Conservation (phyloP, 2,113 vertebrate genomes). For the Anas platyrhynchos region DNA sequence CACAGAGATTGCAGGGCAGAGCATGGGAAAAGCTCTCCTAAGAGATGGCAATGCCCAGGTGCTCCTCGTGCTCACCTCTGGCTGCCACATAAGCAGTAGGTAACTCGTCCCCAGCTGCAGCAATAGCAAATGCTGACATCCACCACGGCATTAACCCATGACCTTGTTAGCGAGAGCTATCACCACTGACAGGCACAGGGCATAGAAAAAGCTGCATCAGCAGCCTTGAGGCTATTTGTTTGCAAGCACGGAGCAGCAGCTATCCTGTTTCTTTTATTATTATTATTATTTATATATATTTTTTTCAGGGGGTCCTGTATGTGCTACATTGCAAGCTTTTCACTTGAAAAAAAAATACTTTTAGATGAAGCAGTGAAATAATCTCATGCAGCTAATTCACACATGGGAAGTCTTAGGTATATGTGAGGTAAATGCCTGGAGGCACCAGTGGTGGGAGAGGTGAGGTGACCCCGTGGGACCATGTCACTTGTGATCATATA, state of each 20-base stretch:
- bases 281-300: neutral
- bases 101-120: neutral
- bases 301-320: neutral
- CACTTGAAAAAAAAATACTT: neutral
- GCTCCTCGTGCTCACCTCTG: neutral
- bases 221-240: neutral
- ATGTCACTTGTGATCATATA: neutral
- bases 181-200: neutral
- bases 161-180: neutral
- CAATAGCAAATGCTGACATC: neutral
- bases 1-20: neutral
- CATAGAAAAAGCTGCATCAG: neutral
- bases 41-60: neutral
- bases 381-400: neutral
- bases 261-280: neutral
- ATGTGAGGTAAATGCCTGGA: neutral
- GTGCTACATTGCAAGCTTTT: neutral
- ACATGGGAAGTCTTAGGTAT: neutral
- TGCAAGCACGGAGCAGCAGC: neutral
- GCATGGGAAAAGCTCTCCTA: neutral
- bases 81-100: neutral
- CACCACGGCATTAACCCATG: neutral
- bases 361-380: neutral
- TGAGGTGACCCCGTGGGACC: neutral
- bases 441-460: neutral